A percentile compares a stretch with the other conserved stretches of the same genome.
Evolutionary conservation across 2,888 invertebrate species (phyloP).

Genomic region (Diabrotica balteata): DNA sequence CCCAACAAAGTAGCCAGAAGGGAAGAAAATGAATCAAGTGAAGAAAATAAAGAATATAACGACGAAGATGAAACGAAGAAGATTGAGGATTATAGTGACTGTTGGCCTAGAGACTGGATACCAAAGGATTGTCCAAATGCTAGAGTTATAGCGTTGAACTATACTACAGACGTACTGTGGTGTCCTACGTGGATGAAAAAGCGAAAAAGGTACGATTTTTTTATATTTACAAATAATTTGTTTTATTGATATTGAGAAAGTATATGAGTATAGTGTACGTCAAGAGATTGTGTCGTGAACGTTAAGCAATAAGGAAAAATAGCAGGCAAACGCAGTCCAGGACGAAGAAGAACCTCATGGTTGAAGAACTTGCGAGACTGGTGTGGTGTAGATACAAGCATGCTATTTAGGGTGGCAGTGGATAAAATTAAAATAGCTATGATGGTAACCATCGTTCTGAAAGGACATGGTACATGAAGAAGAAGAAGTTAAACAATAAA

Average conservation of each 20-base stretch:
- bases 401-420: too few species aligned
- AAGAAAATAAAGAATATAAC: constrained; percentile 21
- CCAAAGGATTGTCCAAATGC: constrained; percentile 78
- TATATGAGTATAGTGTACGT: too few species aligned
- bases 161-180: constrained; percentile 82
- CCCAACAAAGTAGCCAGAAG: constrained; percentile 49
- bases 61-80: constrained; percentile 40
- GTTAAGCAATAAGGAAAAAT: too few species aligned
- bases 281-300: too few species aligned
- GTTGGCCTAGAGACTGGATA: constrained; percentile 91
- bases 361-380: too few species aligned
- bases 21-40: constrained; percentile 22
- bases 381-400: too few species aligned
- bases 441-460: too few species aligned
- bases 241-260: background rate
- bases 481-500: too few species aligned
- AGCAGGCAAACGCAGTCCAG: too few species aligned
- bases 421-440: too few species aligned
- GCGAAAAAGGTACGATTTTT: constrained; percentile 64
- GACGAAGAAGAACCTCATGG: too few species aligned
- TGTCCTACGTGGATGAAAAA: constrained; percentile 76
- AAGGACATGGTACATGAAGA: too few species aligned
- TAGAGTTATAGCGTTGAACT: constrained; percentile 81
- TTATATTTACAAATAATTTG: background rate
- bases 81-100: constrained; percentile 63